Evolutionary conservation across 2,113 vertebrate species (phyloP), one percentile per base, ranked within the genome.

Genomic region (zebrafish (Danio rerio)): DNA sequence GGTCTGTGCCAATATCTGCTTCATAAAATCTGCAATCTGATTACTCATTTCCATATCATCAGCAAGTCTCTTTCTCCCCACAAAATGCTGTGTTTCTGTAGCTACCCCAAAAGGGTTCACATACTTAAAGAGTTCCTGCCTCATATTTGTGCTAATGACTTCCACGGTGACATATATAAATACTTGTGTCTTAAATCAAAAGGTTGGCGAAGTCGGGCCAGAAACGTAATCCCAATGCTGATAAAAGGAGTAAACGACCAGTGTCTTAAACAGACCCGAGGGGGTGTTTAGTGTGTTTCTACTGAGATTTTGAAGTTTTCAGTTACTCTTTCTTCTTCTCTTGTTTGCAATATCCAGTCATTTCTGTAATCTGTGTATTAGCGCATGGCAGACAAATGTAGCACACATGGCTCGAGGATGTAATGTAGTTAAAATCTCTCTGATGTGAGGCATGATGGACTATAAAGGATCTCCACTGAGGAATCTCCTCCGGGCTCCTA

Each of bases 1-100:
- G 98, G 98, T 99, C 96, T 93, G 95, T 56, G 53, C 21, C 62
- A 52, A 42, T 42, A 73, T 55, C 21, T 56, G 50, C 12, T 70
- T 50, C 18, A 70, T 50, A 50, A 70, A 70, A 50, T 20, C 45
- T 8, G 68, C 68, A 21, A 50, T 70, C n/a, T 21, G 45, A 70
- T 50, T 70, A 50, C 47, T 12, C 7, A 31, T 21, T 21, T 70
- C n/a, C 47, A 50, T 70, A 70, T 70, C 68, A 50, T 70, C 47
- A 13, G 5, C 45, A 50, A 70, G 47, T 21, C 6, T 50, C 11
- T 70, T 70, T 52, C 0, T n/a, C 47, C 11, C 50, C 43, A 49
- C 31, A 31, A 49, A 69, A 69, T 69, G 68, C 47, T 2, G 20
- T 13, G 65, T 68, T 68, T 52, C 5, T 9, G 7, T 52, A 52